phyloP scores from a whole-genome alignment of 2,888 invertebrate species.

The Protodeltote pygarga region DNA sequence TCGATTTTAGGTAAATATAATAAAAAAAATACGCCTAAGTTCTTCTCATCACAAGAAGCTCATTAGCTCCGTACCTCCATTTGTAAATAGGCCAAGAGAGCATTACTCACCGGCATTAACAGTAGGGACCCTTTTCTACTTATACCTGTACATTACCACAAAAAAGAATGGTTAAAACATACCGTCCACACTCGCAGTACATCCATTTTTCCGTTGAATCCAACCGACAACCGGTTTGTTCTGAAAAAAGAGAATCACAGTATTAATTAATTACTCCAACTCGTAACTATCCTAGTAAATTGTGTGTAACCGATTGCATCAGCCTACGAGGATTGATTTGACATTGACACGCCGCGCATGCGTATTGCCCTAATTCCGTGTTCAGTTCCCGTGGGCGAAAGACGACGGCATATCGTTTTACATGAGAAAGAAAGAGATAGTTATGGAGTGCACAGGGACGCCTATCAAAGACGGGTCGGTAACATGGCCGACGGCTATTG shows the following conservation, averaged over 20 bases:
- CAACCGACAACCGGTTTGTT: conserved; percentile 39
- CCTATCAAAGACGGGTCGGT: conserved; percentile 63
- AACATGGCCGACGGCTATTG: conserved; percentile 81
- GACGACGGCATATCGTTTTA: conserved; percentile 56
- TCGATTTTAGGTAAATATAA: too few species aligned
- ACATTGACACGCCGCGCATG: conserved; percentile 85
- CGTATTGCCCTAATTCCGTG: conserved; percentile 82
- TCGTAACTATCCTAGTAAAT: conserved; percentile 55
- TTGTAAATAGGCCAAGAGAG: conserved; percentile 43
- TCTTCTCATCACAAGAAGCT: conserved; percentile 12
- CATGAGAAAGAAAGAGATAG: conserved; percentile 59
- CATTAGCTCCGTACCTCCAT: conserved; percentile 31
- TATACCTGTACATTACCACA: conserved; percentile 26
- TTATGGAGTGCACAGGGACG: conserved; percentile 56
- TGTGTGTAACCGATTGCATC: conserved; percentile 75
- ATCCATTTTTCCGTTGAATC: conserved; percentile 47
- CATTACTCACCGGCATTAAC: conserved; percentile 34
- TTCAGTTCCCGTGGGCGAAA: conserved; percentile 59
- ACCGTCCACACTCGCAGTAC: conserved; percentile 48
- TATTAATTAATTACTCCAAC: conserved; percentile 52
- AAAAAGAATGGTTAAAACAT: conserved; percentile 42
- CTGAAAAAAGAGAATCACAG: conserved; percentile 61
- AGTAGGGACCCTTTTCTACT: conserved; percentile 22
- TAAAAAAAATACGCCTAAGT: too few species aligned
- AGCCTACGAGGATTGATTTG: conserved; percentile 85